Base-by-base conservation (phyloP, 2,888 invertebrate species). In the Sialis fuliginosa region DNA sequence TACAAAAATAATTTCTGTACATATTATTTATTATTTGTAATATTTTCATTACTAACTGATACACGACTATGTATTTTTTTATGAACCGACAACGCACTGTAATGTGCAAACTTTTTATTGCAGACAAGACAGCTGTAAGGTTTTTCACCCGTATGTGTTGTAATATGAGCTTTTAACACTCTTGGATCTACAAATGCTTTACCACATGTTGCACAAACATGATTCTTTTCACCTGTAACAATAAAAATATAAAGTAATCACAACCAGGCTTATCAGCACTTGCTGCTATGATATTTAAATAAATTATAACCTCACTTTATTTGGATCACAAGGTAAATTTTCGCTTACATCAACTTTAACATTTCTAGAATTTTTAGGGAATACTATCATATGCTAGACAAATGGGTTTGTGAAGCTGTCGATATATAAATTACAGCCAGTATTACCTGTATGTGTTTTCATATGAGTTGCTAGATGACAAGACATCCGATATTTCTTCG, bases 391-490 rank as follows among this genome's bases (percentile, higher is more conserved):
- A 22, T 22, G 22, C 22, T 22, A 22, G 4, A 22, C 22, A 22
- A 22, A 22, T 22, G 22, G 22, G 22, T n/a, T n/a, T n/a, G n/a
- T n/a, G n/a, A n/a, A n/a, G n/a, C n/a, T n/a, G n/a, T n/a, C n/a
- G n/a, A n/a, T n/a, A n/a, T n/a, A n/a, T n/a, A n/a, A n/a, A n/a
- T n/a, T n/a, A n/a, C n/a, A n/a, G 22, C 33, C 13, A 22, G 2
- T 22, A 22, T 48, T 50, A 59, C 60, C 60, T 50, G 59, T 60
- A 48, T 60, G 61, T 5, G 55, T 54, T 53, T 58, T 61, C 56
- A 60, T 58, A 45, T 61, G 61, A 5, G 56, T 56, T 1, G 54
- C 54, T 37, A 62, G 52, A 54, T 62, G 60, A 35, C 60, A 58
- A 4, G 61, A 59, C 59, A 60, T 60, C 41, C 57, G 54, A 46